Conservation (phyloP, 64 coral and sea anemone genomes). For the Pachyseris speciosa region DNA sequence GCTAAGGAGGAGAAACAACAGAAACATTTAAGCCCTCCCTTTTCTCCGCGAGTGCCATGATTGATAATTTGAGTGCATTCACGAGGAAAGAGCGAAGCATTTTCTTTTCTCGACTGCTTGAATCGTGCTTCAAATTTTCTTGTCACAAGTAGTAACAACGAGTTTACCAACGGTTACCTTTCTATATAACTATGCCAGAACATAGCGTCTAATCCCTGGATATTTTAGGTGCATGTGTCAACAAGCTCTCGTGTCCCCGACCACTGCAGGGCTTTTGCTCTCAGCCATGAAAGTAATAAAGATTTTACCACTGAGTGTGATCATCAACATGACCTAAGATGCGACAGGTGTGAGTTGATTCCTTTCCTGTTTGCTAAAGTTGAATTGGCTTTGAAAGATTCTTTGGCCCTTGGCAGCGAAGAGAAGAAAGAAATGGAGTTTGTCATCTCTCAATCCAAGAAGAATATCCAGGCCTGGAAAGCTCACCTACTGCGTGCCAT, state of each 20-base stretch:
- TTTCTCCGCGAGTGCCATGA: too few species aligned
- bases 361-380: conserved; percentile 9
- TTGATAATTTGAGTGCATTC: too few species aligned
- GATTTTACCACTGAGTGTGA: conserved; percentile 1
- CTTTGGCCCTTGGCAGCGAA: background rate
- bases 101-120: too few species aligned
- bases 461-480: conserved; percentile 36
- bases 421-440: conserved; percentile 34
- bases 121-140: background rate
- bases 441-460: conserved; percentile 13
- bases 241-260: conserved; percentile 58
- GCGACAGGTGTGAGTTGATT: conserved; percentile 30
- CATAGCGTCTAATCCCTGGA: background rate
- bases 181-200: background rate
- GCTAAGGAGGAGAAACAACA: too few species aligned
- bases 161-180: background rate
- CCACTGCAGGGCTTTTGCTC: conserved; percentile 38
- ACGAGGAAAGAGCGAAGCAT: too few species aligned
- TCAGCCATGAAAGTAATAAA: conserved; percentile 6
- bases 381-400: conserved; percentile 31
- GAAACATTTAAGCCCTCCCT: too few species aligned
- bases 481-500: conserved; percentile 28
- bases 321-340: conserved; percentile 9
- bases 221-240: conserved; percentile 50
- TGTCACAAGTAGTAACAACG: background rate